Base-by-base conservation (phyloP, 2,888 invertebrate genomes). In the Phytoseiulus persimilis region DNA sequence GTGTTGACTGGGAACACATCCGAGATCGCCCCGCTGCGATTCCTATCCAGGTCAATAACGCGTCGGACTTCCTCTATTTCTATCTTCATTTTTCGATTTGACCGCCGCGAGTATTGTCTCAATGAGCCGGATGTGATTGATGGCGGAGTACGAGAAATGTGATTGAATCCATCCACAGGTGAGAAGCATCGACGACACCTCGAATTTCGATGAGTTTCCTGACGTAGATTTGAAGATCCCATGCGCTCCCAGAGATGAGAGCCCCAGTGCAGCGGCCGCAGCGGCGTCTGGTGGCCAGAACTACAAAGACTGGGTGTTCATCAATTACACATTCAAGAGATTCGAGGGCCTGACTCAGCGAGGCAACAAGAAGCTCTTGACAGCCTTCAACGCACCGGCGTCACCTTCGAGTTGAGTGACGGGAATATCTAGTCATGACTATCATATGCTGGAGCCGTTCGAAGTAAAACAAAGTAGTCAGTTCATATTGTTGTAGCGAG, bases 151-250 rank as follows among this genome's bases (percentile, higher is more conserved):
- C 65, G 65, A 65, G 39, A 6, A 39, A 39, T 9, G 3, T 65
- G 5, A 11, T 23, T 65, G 18, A 28, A 14, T 65, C n/a, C 11
- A 14, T 33, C 31, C 45, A 33, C 33, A 98, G 93, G 98, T 99
- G 90, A 96, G 96, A 93, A 98, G 98, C 91, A 99, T 99, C 92
- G 99, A 99, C 93, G 99, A 99, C 93, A 99, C 99, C 84, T 98
- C 98, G 91, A 99, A 99, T 94, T 99, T 99, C 93, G 99, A 99
- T 94, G 99, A 99, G 92, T 99, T 99, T 94, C 99, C 99, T 9
- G 99, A 99, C 94, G 98, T 98, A 92, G 98, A 99, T 93, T 95
- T 99, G 91, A 97, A 98, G 94, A 98, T 98, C 94, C 98, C 98
- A 98, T 95, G 95, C 97, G 95, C 89, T 89, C 90, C 33, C 18